phyloP scores from a whole-genome alignment of 92 coral and sea anemone species.

The Parazoanthus swiftii region DNA sequence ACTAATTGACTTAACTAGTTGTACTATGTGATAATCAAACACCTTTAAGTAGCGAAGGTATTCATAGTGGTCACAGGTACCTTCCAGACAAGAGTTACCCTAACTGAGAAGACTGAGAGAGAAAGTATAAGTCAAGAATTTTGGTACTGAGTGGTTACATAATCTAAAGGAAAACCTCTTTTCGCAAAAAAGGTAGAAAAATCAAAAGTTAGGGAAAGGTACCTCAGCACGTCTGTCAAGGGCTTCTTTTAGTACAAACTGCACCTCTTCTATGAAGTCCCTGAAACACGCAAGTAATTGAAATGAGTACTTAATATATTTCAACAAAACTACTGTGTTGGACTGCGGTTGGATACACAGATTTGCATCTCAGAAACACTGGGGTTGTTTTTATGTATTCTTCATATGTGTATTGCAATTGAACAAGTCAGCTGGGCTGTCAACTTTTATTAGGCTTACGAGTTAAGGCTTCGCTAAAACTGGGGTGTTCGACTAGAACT shows the following conservation, averaged over 20 bases:
- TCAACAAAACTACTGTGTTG: neutral
- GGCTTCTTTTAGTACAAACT: slow-evolving; percentile 75
- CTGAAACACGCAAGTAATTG: slow-evolving; percentile 46
- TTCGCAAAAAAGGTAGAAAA: neutral
- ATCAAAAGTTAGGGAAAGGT: neutral
- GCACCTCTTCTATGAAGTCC: slow-evolving; percentile 91
- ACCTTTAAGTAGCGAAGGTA: no score
- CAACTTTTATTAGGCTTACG: neutral
- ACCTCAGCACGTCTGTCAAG: slow-evolving; percentile 97
- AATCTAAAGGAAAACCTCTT: neutral
- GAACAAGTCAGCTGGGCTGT: neutral
- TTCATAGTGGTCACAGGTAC: no score
- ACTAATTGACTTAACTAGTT: no score
- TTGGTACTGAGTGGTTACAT: neutral
- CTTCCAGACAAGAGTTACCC: no score
- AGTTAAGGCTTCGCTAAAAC: neutral
- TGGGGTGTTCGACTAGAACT: no score
- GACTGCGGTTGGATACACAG: neutral
- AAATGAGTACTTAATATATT: neutral
- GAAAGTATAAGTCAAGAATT: no score
- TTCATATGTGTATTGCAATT: neutral
- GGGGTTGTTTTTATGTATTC: neutral
- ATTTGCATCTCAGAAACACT: neutral
- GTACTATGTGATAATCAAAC: no score
- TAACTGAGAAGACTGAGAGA: no score